Base-by-base conservation (phyloP, 2,113 vertebrate genomes). In the Ageneiosus marmoratus region DNA sequence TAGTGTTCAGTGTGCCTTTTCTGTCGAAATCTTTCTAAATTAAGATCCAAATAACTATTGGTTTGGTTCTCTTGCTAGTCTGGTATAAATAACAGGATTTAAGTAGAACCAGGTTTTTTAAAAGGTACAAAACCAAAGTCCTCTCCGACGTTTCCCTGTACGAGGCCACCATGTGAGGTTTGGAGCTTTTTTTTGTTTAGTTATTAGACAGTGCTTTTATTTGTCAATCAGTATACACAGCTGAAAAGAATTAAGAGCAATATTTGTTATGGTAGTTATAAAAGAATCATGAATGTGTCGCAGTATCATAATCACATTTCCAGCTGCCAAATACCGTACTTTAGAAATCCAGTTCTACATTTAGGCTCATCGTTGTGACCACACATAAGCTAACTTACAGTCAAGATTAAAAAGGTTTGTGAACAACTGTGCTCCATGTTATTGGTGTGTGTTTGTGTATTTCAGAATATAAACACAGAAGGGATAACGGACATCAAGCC, bases 221-320 rank as follows among this genome's bases (percentile, higher is more conserved):
- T 86, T 87, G 90, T 93, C 88, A 88, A 91, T 93, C 92, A 89
- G 90, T 94, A 92, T 93, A 93, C 88, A 93, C 94, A 91, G 91
- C 93, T 92, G 91, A 89, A 88, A 95, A 95, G 96, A 97, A 98
- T 97, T 95, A 85, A 95, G 94, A 99, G 98, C 97, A 99, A 99
- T 98, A 99, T 94, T 95, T 94, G 94, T 92, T 85, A 90, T 87
- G 83, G 84, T 92, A 92, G 93, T 88, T 91, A 87, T 91, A 86
- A 93, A 90, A 87, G 73, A 88, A 84, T 93, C 92, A 93, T 93
- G 88, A 92, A 92, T 84, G 88, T 93, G 91, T 92, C 89, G 91
- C 91, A 91, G 87, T 93, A 90, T 89, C 85, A 89, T 92, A 89
- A 92, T 92, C 92, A 90, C 92, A 93, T 88, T 88, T 91, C 88